Base-by-base conservation (phyloP, 2,888 invertebrate genomes). In the Chrysina gloriosa region DNA sequence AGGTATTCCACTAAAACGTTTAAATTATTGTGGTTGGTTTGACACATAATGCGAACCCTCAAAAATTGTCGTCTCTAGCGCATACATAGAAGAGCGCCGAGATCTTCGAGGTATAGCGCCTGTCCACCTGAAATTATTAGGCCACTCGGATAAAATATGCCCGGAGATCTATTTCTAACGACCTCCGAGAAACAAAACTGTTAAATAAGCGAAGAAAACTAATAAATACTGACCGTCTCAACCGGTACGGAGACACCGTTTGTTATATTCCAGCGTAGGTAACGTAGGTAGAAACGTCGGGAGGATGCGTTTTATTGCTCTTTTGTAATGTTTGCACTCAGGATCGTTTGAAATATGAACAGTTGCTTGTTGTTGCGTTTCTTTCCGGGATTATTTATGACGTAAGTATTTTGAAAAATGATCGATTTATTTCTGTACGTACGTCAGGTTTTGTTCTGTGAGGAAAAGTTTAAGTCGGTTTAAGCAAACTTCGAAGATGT, bases 11-110 rank as follows among this genome's bases (percentile, higher is more conserved):
- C 80, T 80, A 80, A 79, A 77, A 73, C 70, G 69, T 70, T 61
- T 77, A 77, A 82, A 77, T 80, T 81, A 82, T 81, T 80, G 80
- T 78, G 79, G 79, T 77, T 77, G 77, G 79, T 79, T 78, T 79
- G 80, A 81, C 80, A 80, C 77, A 75, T 77, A 77, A 78, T 77
- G 75, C 72, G 76, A 76, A 76, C 77, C 78, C 78, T 78, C 77
- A 72, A 76, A 74, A 75, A 67, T 54, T 45, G 36, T 54, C 31
- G n/a, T 23, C 36, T n/a, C n/a, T n/a, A n/a, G n/a, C n/a, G n/a
- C n/a, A n/a, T n/a, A n/a, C n/a, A n/a, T n/a, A n/a, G n/a, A n/a
- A n/a, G n/a, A n/a, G n/a, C n/a, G n/a, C n/a, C n/a, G n/a, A n/a
- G n/a, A n/a, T n/a, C n/a, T n/a, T 50, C 50, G 29, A 45, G 63